These are phyloP conservation scores for Tachysurus vachellii DNA, from an alignment of 2,113 vertebrate genomes.

Conservation along the genomic window DNA sequence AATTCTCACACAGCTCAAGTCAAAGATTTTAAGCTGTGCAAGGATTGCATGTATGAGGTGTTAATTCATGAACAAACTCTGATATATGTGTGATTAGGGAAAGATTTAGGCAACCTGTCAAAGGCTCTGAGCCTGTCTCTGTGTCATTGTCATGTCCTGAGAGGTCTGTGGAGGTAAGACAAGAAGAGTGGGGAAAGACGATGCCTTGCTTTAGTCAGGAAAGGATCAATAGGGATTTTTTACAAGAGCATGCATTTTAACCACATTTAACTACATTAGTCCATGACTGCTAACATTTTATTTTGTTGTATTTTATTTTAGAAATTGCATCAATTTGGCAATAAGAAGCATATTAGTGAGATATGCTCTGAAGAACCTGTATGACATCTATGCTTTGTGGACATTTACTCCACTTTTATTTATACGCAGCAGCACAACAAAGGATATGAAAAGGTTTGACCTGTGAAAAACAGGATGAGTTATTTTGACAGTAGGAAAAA, in stretches of 20 bases:
- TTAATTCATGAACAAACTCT: slow-evolving; percentile 42
- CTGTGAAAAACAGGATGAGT: slow-evolving; percentile 1
- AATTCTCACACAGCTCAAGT: slow-evolving; percentile 43
- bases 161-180: slow-evolving; percentile 90
- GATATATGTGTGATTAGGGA: slow-evolving; percentile 61
- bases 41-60: slow-evolving; percentile 22
- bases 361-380: not conserved
- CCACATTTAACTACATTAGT: not conserved
- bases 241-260: slow-evolving; percentile 18
- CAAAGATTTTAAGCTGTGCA: slow-evolving; percentile 16
- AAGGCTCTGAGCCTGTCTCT: slow-evolving; percentile 86
- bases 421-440: not conserved
- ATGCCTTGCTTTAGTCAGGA: slow-evolving; percentile 58
- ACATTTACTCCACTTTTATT: not conserved
- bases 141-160: slow-evolving; percentile 95
- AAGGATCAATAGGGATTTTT: slow-evolving; percentile 11
- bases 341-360: slow-evolving; percentile 10
- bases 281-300: not conserved
- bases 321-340: not conserved
- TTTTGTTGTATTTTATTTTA: not conserved
- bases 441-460: not conserved
- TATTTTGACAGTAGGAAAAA: slow-evolving; percentile 9
- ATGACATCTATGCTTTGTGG: slow-evolving; percentile 7
- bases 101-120: slow-evolving; percentile 89
- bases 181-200: slow-evolving; percentile 77